Percentiles rank a stretch among this genome's conserved stretches.
Conservation (phyloP, 2,113 vertebrate species). For the Plestiodon gilberti region DNA sequence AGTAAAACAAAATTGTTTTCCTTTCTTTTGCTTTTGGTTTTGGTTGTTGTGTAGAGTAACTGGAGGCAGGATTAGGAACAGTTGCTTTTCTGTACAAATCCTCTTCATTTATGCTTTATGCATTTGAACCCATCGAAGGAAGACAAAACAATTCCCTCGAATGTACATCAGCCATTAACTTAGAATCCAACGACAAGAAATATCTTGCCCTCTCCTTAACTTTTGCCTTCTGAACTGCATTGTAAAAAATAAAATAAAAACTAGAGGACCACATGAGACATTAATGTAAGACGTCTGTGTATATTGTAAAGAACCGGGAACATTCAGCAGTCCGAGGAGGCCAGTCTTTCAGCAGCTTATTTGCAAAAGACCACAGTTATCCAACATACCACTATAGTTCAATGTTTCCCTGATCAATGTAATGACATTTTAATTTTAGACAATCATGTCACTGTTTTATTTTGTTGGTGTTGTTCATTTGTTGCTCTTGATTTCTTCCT, state of each 20-base stretch:
- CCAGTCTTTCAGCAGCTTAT: conserved; percentile 74
- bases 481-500: not conserved
- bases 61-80: conserved; percentile 79
- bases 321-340: conserved; percentile 74
- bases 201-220: conserved; percentile 73
- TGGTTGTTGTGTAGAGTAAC: conserved; percentile 66
- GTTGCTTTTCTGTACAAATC: conserved; percentile 81
- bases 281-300: conserved; percentile 78
- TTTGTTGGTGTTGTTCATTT: conserved; percentile 64
- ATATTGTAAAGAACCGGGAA: conserved; percentile 81
- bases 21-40: conserved; percentile 51
- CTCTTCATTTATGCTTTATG: conserved; percentile 79
- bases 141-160: conserved; percentile 74
- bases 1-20: conserved; percentile 69
- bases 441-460: conserved; percentile 91
- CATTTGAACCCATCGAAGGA: conserved; percentile 79
- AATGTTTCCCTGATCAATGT: conserved; percentile 86
- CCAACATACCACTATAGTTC: conserved; percentile 87
- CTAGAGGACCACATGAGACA: conserved; percentile 65
- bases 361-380: conserved; percentile 64
- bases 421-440: conserved; percentile 95
- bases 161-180: conserved; percentile 74
- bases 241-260: conserved; percentile 64
- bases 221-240: conserved; percentile 80
- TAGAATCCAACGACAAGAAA: conserved; percentile 76